phyloP scores from a whole-genome alignment of 1,140 invertebrate species.

The Agraylea sexmaculata region DNA sequence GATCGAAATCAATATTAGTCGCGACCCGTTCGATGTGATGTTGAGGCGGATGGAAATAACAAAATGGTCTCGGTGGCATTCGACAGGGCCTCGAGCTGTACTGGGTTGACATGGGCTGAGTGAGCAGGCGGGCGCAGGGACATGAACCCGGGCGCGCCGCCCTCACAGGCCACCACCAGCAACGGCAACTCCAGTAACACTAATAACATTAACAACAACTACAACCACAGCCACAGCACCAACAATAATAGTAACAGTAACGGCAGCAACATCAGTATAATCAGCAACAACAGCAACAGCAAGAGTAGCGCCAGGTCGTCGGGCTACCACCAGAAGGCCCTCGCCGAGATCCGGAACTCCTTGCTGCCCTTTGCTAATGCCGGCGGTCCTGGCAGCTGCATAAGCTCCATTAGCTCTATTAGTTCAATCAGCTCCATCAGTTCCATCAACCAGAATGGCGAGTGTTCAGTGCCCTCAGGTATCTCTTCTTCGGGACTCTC shows the following conservation, averaged over 20 bases:
- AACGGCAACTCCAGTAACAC: conserved; percentile 62
- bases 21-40: conserved; percentile 19
- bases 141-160: conserved; percentile 51
- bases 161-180: conserved; percentile 36
- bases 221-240: too few relatives aligned
- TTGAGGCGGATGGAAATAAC: conserved; percentile 27
- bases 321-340: conserved; percentile 77
- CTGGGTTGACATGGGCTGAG: conserved; percentile 34
- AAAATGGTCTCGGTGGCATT: conserved; percentile 24
- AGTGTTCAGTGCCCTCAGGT: conserved; percentile 45
- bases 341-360: conserved; percentile 78
- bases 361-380: conserved; percentile 73
- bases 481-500: conserved; percentile 38
- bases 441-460: too few relatives aligned
- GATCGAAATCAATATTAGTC: neutral
- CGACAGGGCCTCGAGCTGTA: conserved; percentile 32
- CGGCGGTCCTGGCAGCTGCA: conserved; percentile 31
- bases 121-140: conserved; percentile 31
- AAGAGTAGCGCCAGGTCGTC: conserved; percentile 62
- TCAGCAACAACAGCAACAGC: too few relatives aligned
- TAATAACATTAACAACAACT: too few relatives aligned
- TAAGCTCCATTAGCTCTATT: conserved; percentile 52
- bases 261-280: too few relatives aligned
- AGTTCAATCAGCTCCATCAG: conserved; percentile 66
- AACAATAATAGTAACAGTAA: too few relatives aligned